phyloP scores from a whole-genome alignment of 2,888 invertebrate species.

The Leucophenga montana region DNA sequence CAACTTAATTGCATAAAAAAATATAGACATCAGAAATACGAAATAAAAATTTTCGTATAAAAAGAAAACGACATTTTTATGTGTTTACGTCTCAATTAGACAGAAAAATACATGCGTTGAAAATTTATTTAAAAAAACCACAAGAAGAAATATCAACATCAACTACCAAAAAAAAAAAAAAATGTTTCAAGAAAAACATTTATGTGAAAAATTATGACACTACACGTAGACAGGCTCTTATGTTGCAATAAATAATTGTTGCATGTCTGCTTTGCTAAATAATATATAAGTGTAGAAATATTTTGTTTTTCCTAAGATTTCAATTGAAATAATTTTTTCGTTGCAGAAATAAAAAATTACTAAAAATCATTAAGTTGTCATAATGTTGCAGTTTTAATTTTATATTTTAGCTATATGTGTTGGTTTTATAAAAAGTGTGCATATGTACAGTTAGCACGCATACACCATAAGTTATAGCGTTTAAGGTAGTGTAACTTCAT shows the following conservation, averaged over 20 bases:
- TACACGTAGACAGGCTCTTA: background rate
- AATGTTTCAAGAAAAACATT: too few relatives aligned
- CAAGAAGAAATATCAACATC: background rate
- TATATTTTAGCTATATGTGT: too few relatives aligned
- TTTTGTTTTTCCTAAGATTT: too few relatives aligned
- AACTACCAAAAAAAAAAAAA: constrained; percentile 30
- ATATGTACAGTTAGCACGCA: too few relatives aligned
- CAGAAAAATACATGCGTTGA: constrained; percentile 25
- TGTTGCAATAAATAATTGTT: constrained; percentile 31
- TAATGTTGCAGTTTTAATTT: too few relatives aligned
- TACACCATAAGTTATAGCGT: too few relatives aligned
- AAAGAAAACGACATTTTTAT: constrained; percentile 48
- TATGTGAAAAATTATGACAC: constrained; percentile 37
- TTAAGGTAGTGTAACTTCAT: too few relatives aligned
- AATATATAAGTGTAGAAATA: background rate
- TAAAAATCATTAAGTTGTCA: too few relatives aligned
- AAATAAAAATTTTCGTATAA: too few relatives aligned
- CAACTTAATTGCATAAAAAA: constrained; percentile 48
- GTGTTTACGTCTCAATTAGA: constrained; percentile 51
- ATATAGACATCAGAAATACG: background rate
- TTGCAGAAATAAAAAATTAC: too few relatives aligned
- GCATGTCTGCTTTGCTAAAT: background rate
- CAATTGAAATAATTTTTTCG: too few relatives aligned
- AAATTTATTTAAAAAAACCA: constrained; percentile 3
- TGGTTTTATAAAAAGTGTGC: too few relatives aligned